Conservation (phyloP, 2,888 invertebrate species). For the Patella caerulea region DNA sequence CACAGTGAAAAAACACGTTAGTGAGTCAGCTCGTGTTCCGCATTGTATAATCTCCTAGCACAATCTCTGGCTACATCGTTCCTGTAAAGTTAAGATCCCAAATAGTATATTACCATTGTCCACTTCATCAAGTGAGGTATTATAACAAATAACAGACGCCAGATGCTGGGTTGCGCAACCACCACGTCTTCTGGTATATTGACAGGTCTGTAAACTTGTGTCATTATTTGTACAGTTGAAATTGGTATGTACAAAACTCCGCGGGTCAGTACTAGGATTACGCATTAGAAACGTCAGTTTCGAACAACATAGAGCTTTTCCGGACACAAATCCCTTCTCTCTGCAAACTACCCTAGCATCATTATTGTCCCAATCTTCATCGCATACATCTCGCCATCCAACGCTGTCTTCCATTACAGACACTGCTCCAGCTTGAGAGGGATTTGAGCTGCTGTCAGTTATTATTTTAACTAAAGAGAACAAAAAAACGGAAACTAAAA, state of each 20-base stretch:
- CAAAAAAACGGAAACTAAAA: too few species aligned
- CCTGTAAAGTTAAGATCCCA: too few species aligned
- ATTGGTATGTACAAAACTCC: slow-evolving; percentile 39
- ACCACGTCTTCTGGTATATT: slow-evolving; percentile 34
- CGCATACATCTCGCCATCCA: slow-evolving; percentile 37
- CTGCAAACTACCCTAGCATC: slow-evolving; percentile 48
- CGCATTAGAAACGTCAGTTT: not conserved
- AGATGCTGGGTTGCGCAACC: slow-evolving; percentile 22
- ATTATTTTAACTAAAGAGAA: too few species aligned
- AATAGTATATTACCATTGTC: not conserved
- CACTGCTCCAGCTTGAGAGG: too few species aligned
- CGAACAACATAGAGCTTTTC: slow-evolving; percentile 41
- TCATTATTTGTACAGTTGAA: slow-evolving; percentile 51
- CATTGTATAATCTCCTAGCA: too few species aligned
- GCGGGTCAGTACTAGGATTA: slow-evolving; percentile 41
- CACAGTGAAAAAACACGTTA: too few species aligned
- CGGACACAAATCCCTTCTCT: slow-evolving; percentile 73
- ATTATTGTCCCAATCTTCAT: slow-evolving; percentile 51
- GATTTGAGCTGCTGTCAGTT: too few species aligned
- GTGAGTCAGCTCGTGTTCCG: too few species aligned
- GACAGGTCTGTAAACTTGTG: slow-evolving; percentile 39
- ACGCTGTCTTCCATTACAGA: too few species aligned
- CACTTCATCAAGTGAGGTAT: not conserved
- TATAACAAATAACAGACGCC: slow-evolving; percentile 47
- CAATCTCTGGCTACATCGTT: too few species aligned